Percentiles rank a stretch among this genome's conserved stretches.
These are phyloP conservation scores for Dorcus hopei DNA, from an alignment of 2,888 invertebrate genomes.

Conservation along the genomic window DNA sequence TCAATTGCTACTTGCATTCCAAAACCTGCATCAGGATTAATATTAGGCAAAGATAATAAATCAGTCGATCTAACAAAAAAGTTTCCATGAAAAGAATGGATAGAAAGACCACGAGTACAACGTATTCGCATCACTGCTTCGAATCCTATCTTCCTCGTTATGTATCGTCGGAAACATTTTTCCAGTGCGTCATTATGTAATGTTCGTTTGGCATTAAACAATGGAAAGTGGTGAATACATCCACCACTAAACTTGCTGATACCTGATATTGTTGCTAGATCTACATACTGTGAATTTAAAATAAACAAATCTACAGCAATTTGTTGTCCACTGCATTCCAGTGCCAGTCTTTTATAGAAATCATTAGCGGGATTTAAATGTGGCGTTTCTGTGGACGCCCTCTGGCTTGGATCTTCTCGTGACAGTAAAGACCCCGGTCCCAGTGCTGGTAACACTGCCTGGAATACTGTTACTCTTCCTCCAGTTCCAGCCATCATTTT, in stretches of 20 bases:
- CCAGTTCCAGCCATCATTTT: conserved; percentile 92
- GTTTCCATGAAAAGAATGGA: conserved; percentile 99
- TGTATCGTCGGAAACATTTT: conserved; percentile 78
- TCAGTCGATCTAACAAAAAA: conserved; percentile 99
- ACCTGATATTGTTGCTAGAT: conserved; percentile 90
- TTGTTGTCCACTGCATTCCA: conserved; percentile 96
- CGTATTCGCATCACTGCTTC: conserved; percentile 98
- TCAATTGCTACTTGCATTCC: conserved; percentile 98
- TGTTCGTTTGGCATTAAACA: conserved; percentile 71
- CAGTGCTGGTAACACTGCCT: conserved; percentile 79
- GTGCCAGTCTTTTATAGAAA: conserved; percentile 92
- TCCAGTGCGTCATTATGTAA: conserved; percentile 73
- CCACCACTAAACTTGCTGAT: conserved; percentile 95
- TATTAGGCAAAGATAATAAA: conserved; percentile 90
- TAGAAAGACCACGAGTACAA: conserved; percentile 88
- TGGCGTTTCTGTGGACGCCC: conserved; percentile 72
- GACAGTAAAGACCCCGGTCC: conserved; percentile 86
- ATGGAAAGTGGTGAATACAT: conserved; percentile 86
- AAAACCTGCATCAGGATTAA: conserved; percentile 96
- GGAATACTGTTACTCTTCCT: conserved; percentile 92
- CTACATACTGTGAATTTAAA: conserved; percentile 88
- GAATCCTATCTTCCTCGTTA: conserved; percentile 96
- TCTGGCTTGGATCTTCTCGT: conserved; percentile 85
- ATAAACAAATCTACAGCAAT: conserved; percentile 94
- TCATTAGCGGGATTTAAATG: conserved; percentile 94